Percentiles rank a stretch among this genome's conserved stretches.
These are phyloP conservation scores for Periophthalmodon schlosseri DNA, from an alignment of 2,113 vertebrate genomes.

Conservation along the genomic window DNA sequence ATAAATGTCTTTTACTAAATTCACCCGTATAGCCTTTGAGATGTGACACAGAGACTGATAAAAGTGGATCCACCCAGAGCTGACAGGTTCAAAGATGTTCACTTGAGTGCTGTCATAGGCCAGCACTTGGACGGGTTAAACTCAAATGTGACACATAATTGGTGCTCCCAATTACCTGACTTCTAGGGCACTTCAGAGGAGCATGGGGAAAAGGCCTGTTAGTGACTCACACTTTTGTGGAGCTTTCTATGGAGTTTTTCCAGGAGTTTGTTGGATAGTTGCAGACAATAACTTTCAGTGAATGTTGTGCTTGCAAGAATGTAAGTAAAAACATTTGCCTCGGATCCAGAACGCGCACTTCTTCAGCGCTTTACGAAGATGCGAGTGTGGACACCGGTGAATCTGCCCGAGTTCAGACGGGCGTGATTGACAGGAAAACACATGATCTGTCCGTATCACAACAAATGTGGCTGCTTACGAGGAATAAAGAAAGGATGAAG, in stretches of 20 bases:
- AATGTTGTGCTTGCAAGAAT: neutral
- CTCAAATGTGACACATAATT: constrained; percentile 10
- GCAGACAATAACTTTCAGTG: neutral
- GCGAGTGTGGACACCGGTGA: no score
- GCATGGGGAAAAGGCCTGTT: neutral
- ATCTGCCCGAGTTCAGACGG: no score
- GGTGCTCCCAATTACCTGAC: neutral
- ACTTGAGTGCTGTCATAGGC: constrained; percentile 19
- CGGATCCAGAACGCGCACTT: no score
- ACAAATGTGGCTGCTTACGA: no score
- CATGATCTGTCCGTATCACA: no score
- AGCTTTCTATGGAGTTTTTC: neutral
- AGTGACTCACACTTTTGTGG: neutral
- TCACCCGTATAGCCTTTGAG: constrained; percentile 2
- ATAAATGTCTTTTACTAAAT: constrained; percentile 9
- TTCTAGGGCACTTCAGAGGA: constrained; percentile 1
- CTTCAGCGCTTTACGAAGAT: no score
- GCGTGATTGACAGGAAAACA: no score
- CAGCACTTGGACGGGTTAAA: neutral
- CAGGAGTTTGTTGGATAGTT: neutral
- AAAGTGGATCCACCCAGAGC: constrained; percentile 20
- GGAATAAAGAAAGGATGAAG: no score
- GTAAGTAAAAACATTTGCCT: neutral
- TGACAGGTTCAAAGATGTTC: constrained; percentile 12
- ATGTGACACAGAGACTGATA: constrained; percentile 16